Percentiles rank a stretch among this genome's conserved stretches.
Conservation (phyloP, 2,113 vertebrate species). For the Chaetorhynchus papuensis region DNA sequence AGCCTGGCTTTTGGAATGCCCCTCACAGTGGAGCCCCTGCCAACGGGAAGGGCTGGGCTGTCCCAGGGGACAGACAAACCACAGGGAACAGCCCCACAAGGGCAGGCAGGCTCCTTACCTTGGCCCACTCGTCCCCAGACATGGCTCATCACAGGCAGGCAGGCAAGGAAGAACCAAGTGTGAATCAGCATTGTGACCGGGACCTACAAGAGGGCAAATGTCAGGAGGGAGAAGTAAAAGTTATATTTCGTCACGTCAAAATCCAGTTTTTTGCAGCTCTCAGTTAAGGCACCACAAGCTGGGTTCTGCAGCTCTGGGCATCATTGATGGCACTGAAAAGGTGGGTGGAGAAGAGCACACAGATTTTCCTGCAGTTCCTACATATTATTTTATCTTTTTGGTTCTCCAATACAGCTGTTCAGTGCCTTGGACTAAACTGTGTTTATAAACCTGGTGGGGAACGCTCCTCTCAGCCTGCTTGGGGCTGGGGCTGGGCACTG, state of each 20-base stretch:
- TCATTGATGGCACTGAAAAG: no score
- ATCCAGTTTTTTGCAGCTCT: background rate
- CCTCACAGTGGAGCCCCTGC: accelerated
- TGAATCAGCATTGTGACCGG: slow-evolving; percentile 9
- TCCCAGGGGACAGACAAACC: background rate
- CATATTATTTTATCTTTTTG: background rate
- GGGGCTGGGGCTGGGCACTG: background rate
- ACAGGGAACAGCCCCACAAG: accelerated
- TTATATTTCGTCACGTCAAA: accelerated
- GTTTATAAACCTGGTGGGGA: background rate
- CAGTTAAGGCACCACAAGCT: background rate
- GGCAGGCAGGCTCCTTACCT: slow-evolving; percentile 27
- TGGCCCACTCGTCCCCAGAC: slow-evolving; percentile 34
- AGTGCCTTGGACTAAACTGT: background rate
- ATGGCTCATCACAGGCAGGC: slow-evolving; percentile 3
- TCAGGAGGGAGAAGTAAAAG: background rate
- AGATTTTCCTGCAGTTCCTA: background rate
- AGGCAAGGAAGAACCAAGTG: slow-evolving; percentile 29
- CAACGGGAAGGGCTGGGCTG: accelerated
- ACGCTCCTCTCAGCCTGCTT: background rate
- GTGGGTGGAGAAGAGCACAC: background rate
- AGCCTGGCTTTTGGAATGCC: background rate
- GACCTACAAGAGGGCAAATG: background rate
- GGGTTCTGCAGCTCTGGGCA: background rate
- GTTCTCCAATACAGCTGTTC: background rate